Conservation (phyloP, 2,888 invertebrate genomes). For the Mesorhabditis spiculigera region DNA sequence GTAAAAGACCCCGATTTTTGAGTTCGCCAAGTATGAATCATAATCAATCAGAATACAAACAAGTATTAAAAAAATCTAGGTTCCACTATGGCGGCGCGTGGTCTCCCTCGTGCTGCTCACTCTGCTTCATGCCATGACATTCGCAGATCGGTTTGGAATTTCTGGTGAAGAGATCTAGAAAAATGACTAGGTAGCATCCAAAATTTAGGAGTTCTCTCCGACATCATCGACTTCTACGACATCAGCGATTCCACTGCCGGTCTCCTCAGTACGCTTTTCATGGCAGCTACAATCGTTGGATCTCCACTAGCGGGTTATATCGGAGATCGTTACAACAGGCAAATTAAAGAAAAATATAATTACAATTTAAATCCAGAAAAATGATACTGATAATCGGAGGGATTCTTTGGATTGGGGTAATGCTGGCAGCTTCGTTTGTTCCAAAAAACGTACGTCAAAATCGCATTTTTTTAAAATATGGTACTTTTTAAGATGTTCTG, state of each 20-base stretch:
- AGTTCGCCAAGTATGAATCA: too few species aligned
- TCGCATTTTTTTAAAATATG: not conserved
- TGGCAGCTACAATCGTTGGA: conserved; percentile 92
- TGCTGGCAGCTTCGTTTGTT: not conserved
- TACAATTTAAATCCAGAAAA: not conserved
- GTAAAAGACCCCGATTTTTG: too few species aligned
- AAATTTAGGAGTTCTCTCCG: conserved; percentile 74
- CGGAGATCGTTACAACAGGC: conserved; percentile 74
- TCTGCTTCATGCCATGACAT: not conserved
- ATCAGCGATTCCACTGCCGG: conserved; percentile 79
- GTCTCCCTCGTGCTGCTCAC: not conserved
- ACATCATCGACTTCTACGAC: conserved; percentile 74
- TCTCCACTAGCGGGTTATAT: conserved; percentile 96
- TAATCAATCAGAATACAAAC: too few species aligned
- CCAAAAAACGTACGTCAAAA: not conserved
- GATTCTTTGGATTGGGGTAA: not conserved
- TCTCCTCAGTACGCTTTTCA: conserved; percentile 87
- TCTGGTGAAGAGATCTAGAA: not conserved
- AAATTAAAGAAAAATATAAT: too few species aligned
- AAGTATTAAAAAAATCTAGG: not conserved
- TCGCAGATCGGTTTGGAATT: conserved; percentile 2
- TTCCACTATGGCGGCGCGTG: not conserved
- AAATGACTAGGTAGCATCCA: too few species aligned
- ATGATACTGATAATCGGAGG: not conserved
- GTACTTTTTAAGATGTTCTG: not conserved